Conservation (phyloP, 1,140 invertebrate species). For the Armadillidium nasatum region DNA sequence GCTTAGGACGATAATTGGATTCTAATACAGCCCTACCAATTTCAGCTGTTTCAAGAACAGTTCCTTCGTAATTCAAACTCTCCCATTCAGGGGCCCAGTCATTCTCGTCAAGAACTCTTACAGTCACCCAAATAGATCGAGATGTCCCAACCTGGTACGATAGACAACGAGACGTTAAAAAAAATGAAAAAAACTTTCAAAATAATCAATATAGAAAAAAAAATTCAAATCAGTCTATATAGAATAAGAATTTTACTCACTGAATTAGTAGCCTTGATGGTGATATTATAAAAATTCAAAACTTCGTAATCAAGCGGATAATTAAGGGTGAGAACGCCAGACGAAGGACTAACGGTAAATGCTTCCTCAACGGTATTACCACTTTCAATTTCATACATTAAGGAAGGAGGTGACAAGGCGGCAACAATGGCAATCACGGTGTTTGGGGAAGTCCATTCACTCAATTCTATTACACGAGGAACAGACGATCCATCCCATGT, state of each 20-base stretch:
- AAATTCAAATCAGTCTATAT: too few species aligned
- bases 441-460: background rate
- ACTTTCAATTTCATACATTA: background rate
- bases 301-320: background rate
- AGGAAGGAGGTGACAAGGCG: background rate
- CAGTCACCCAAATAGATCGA: conserved; percentile 31
- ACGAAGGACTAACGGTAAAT: background rate
- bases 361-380: background rate
- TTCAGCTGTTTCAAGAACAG: conserved; percentile 73
- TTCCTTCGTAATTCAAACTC: conserved; percentile 57
- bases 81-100: conserved; percentile 43
- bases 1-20: background rate
- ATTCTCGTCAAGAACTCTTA: conserved; percentile 42
- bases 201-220: background rate
- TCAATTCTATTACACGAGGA: conserved; percentile 47
- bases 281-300: background rate
- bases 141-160: conserved; percentile 29
- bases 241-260: background rate
- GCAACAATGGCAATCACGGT: background rate
- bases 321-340: background rate
- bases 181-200: background rate
- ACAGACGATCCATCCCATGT: conserved; percentile 59
- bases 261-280: background rate
- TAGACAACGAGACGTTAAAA: background rate
- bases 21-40: conserved; percentile 56